Evolutionary conservation across 1,140 invertebrate genomes (phyloP), one percentile per base, ranked within the genome.

Genomic region (Apis florea): DNA sequence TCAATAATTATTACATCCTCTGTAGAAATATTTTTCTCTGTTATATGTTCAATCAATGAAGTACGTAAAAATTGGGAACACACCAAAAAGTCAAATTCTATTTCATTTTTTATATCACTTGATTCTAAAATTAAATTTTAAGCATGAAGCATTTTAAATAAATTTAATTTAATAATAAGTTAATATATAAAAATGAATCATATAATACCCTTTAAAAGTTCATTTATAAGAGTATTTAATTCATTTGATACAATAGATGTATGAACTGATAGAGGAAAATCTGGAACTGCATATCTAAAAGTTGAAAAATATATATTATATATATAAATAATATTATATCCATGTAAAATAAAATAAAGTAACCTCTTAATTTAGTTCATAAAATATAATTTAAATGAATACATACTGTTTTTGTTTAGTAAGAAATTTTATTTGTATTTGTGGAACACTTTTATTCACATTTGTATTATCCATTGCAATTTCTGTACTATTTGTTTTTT

Each of bases 51-150:
- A 56, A 93, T 90, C 26, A 99, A 93, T 5, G 95, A 91, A 0
- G 95, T 91, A 66, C 96, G 94, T 40, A 99, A 90, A 86, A 98
- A 95, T 92, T 98, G 97, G 12, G 96, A 96, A 79, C 95, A 95
- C 61, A 98, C 95, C 71, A 99, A 91, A 90, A 99, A 98, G 93
- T 99, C 98, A 95, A 99, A 99, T 87, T 98, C 96, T 73, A 97
- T 93, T 0, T 92, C 84, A 82, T 95, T 95, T 6, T 93, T 90
- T 72, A 94, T 86, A 58, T 90, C 90, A 53, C 90, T 83, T 4
- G 90, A 90, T 51, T 92, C 92, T 93, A 77, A 26, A 90, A 88
- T 70, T 31, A 53, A 79, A 49, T 26, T 0, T 70, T 70, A 49
- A 40, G n/a, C 13, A 26, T 8, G n/a, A 17, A 26, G 85, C 72